Percentiles rank a stretch among this genome's conserved stretches.
phyloP scores from a whole-genome alignment of 2,113 vertebrate genomes.

The Aramus guarauna region DNA sequence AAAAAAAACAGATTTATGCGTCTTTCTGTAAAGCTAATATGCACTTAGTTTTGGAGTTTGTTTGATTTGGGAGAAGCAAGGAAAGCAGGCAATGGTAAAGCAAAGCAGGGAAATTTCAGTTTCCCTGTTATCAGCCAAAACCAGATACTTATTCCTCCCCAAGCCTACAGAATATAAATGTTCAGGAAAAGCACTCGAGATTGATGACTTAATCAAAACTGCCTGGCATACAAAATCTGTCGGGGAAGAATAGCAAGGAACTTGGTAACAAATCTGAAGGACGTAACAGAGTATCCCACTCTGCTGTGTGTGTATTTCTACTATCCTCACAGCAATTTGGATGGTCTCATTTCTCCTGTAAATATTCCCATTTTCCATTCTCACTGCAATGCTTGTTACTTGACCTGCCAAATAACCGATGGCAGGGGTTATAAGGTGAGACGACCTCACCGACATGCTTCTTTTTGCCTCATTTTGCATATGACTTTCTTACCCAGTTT shows the following conservation, averaged over 20 bases:
- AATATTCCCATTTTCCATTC: neutral
- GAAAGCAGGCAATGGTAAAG: neutral
- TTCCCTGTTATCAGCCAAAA: neutral
- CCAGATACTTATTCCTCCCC: neutral
- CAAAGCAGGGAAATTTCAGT: neutral
- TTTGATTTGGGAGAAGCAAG: neutral
- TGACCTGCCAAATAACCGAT: neutral
- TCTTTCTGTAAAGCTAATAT: neutral
- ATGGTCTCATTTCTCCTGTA: neutral
- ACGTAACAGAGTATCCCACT: neutral
- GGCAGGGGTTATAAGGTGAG: neutral
- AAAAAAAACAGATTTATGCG: neutral
- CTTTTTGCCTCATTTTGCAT: neutral
- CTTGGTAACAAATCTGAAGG: neutral
- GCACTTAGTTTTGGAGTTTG: neutral
- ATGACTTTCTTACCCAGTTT: neutral
- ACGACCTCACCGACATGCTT: neutral
- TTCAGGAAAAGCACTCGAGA: slow-evolving; percentile 11
- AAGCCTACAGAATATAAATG: neutral
- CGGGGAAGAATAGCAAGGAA: neutral
- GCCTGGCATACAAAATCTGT: neutral
- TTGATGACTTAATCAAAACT: slow-evolving; percentile 19
- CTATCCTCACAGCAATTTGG: neutral
- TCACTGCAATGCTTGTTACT: neutral
- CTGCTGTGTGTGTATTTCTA: neutral